Conservation (phyloP, 2,888 invertebrate species). For the Cheilosia pagana region DNA sequence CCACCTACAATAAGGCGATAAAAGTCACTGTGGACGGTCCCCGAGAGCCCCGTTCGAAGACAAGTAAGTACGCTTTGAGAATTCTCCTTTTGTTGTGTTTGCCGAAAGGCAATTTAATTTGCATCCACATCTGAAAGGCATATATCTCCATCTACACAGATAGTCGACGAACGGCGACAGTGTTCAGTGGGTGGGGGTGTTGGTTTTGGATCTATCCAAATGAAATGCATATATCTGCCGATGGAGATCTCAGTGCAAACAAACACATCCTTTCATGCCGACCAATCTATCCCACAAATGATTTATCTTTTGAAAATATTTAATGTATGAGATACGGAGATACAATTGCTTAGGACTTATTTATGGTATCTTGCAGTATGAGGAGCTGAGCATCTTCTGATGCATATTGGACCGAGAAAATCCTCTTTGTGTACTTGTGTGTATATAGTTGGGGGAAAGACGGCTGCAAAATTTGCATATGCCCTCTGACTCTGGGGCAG, state of each 20-base stretch:
- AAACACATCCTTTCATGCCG: slow-evolving; percentile 23
- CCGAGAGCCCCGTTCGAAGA: slow-evolving; percentile 96
- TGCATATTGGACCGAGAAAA: slow-evolving; percentile 57
- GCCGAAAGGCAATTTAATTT: slow-evolving; percentile 74
- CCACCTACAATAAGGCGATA: slow-evolving; percentile 97
- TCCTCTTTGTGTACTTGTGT: slow-evolving; percentile 38
- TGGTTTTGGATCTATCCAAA: slow-evolving; percentile 32
- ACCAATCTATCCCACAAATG: slow-evolving; percentile 71
- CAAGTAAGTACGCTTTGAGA: slow-evolving; percentile 87
- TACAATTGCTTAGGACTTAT: slow-evolving; percentile 56
- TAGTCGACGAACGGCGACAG: slow-evolving; percentile 10
- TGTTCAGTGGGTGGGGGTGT: slow-evolving; percentile 12
- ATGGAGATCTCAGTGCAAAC: slow-evolving; percentile 53
- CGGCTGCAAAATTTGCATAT: slow-evolving; percentile 65
- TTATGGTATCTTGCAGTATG: slow-evolving; percentile 44
- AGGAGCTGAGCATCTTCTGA: slow-evolving; percentile 53
- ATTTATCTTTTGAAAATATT: slow-evolving; percentile 74
- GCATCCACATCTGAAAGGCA: slow-evolving; percentile 51
- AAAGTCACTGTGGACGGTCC: slow-evolving; percentile 99
- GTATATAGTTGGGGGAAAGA: background rate
- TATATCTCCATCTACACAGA: slow-evolving; percentile 19
- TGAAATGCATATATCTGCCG: slow-evolving; percentile 60
- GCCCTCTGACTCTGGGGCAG: slow-evolving; percentile 43
- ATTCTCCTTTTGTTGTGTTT: slow-evolving; percentile 68
- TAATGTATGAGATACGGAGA: slow-evolving; percentile 67